phyloP scores from a whole-genome alignment of 2,113 vertebrate species.

The Ammodytes dubius region DNA sequence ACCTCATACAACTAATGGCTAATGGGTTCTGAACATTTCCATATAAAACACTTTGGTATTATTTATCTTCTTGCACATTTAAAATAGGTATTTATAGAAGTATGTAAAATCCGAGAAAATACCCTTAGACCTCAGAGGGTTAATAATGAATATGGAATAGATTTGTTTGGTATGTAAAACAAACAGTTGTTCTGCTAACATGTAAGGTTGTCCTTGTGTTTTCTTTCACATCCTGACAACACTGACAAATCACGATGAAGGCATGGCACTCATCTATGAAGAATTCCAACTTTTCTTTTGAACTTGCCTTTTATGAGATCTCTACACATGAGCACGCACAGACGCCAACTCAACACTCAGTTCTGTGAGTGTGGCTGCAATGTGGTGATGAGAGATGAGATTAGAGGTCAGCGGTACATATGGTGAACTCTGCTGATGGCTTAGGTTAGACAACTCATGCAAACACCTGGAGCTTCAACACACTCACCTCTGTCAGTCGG shows the following conservation, averaged over 20 bases:
- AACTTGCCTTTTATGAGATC: constrained; percentile 15
- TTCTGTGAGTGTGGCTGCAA: constrained; percentile 37
- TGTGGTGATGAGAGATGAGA: constrained; percentile 61
- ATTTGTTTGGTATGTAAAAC: background rate
- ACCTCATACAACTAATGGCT: too few species aligned
- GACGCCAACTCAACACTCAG: constrained; percentile 30
- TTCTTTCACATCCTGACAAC: background rate
- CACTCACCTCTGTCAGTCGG: constrained; percentile 46
- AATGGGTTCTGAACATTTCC: too few species aligned
- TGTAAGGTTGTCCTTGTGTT: background rate
- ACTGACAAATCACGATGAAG: background rate
- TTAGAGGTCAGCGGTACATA: constrained; percentile 67
- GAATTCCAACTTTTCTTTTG: constrained; percentile 26
- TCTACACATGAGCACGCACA: constrained; percentile 20
- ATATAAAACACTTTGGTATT: too few species aligned
- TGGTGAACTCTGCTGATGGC: constrained; percentile 44
- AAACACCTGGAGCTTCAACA: constrained; percentile 73
- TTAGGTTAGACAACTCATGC: constrained; percentile 57
- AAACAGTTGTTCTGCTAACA: background rate
- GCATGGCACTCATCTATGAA: background rate
- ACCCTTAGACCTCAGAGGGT: too few species aligned
- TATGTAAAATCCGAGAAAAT: too few species aligned
- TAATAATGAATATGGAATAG: background rate
- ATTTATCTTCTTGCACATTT: too few species aligned
- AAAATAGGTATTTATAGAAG: too few species aligned